Evolutionary conservation across 1,140 invertebrate genomes (phyloP), one percentile per base, ranked within the genome.

Genomic region (Tetragnatha versicolor): DNA sequence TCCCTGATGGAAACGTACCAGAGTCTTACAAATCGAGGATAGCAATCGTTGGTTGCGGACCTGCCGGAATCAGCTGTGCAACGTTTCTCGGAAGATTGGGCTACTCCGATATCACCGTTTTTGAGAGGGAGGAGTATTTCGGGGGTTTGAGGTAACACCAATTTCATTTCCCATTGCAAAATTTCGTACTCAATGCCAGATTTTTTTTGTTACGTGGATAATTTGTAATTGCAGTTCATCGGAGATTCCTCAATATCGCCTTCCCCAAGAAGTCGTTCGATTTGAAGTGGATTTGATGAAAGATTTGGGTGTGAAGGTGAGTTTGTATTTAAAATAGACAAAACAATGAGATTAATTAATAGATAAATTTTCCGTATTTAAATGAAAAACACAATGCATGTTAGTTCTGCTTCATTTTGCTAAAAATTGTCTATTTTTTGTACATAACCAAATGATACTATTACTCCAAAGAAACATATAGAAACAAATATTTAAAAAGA

Each of bases 241-340:
- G 0, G 97, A 99, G 86, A 99, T 99, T 82, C 97, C 97, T 0
- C 96, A 99, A 85, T 99, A 95, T 85, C 92, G 97, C 20, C 86
- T 99, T 29, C 97, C 98, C 0, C 95, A 91, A 81, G 91, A 94
- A 81, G 95, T 94, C 4, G 94, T 99, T 0, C 91, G 94, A 82
- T 99, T 96, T 87, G 98, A 99, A 88, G 90, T 98, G 17, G 88
- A 95, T 47, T 88, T 98, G 6, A 93, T 98, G 79, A 92, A 91
- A 85, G 94, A 99, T 88, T 86, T 99, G 27, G 96, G 96, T 12
- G 96, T 99, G 0, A 93, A 94, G 85, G 92, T 98, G 75, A 89
- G 6, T 90, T 47, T 90, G 0, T 7, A n/a, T n/a, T n/a, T n/a
- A n/a, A n/a, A n/a, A n/a, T n/a, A n/a, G n/a, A n/a, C n/a, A n/a